phyloP scores from a whole-genome alignment of 1,140 invertebrate genomes.

The Dysdera silvatica region DNA sequence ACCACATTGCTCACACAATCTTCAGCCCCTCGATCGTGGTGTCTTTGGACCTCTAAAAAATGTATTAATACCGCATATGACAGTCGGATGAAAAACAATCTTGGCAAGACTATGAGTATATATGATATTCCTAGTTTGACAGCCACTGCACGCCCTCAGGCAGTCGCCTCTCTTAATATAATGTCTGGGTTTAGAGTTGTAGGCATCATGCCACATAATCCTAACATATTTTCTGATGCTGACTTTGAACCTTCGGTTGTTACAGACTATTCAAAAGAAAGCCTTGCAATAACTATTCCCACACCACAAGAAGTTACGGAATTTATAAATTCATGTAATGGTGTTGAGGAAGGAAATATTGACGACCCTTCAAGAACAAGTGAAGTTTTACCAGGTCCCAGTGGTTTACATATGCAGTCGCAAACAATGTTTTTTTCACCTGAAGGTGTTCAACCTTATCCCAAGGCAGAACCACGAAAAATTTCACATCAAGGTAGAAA shows the following conservation, averaged over 20 bases:
- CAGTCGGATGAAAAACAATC: conserved; percentile 44
- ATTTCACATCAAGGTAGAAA: too few species aligned
- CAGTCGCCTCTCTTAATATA: conserved; percentile 44
- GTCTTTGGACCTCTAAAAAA: conserved; percentile 34
- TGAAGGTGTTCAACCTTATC: conserved; percentile 2
- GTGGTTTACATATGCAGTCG: not conserved
- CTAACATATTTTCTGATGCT: conserved; percentile 11
- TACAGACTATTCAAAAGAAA: not conserved
- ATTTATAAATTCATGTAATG: too few species aligned
- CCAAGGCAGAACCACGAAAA: not conserved
- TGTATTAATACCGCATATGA: conserved; percentile 40
- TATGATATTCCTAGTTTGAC: conserved; percentile 46
- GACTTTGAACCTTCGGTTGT: not conserved
- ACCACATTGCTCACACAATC: conserved; percentile 34
- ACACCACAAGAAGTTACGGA: too few species aligned
- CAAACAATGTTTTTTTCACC: not conserved
- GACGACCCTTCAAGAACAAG: too few species aligned
- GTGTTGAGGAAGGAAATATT: too few species aligned
- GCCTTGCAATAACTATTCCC: too few species aligned
- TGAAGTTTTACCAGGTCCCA: too few species aligned
- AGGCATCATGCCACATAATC: conserved; percentile 34
- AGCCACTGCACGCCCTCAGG: conserved; percentile 39
- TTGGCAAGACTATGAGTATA: conserved; percentile 47
- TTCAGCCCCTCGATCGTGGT: conserved; percentile 33
- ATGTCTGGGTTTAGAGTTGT: conserved; percentile 43